These are phyloP conservation scores for Rutpela maculata DNA, from an alignment of 2,888 invertebrate genomes.

Conservation along the genomic window DNA sequence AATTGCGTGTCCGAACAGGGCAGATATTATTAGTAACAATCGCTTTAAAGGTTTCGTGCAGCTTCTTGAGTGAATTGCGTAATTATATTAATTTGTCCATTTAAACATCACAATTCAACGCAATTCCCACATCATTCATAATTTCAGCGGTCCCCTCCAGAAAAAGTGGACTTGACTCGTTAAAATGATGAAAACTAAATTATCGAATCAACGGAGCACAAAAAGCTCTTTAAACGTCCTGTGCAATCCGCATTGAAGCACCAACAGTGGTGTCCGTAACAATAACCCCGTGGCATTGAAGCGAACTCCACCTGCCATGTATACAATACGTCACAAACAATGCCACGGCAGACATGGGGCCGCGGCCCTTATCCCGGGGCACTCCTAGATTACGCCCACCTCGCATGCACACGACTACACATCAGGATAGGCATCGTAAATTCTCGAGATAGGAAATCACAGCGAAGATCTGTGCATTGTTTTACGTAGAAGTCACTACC, in stretches of 20 bases:
- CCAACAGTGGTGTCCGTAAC: constrained; percentile 15
- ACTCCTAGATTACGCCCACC: constrained; percentile 30
- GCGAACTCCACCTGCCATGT: constrained; percentile 29
- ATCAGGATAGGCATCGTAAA: constrained; percentile 31
- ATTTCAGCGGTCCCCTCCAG: constrained; percentile 1
- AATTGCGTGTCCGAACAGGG: no score
- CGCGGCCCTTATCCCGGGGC: constrained; percentile 25
- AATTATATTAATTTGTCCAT: not conserved
- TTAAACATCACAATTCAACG: not conserved
- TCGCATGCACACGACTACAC: constrained; percentile 30
- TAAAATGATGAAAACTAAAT: constrained; percentile 21
- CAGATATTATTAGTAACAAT: not conserved
- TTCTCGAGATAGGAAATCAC: constrained; percentile 34
- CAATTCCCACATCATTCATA: not conserved
- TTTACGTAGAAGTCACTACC: constrained; percentile 36
- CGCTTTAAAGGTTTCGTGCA: not conserved
- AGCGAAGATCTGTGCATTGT: constrained; percentile 33
- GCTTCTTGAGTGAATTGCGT: not conserved
- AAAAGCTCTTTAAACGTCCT: not conserved
- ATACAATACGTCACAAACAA: constrained; percentile 34
- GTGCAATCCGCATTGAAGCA: constrained; percentile 5
- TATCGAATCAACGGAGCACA: not conserved
- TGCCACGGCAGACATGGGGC: constrained; percentile 22
- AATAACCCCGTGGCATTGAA: constrained; percentile 29
- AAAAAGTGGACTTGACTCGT: constrained; percentile 8